Percentiles rank a stretch among this genome's conserved stretches.
These are phyloP conservation scores for Colistium nudipinnis DNA, from an alignment of 2,113 vertebrate genomes.

Conservation along the genomic window DNA sequence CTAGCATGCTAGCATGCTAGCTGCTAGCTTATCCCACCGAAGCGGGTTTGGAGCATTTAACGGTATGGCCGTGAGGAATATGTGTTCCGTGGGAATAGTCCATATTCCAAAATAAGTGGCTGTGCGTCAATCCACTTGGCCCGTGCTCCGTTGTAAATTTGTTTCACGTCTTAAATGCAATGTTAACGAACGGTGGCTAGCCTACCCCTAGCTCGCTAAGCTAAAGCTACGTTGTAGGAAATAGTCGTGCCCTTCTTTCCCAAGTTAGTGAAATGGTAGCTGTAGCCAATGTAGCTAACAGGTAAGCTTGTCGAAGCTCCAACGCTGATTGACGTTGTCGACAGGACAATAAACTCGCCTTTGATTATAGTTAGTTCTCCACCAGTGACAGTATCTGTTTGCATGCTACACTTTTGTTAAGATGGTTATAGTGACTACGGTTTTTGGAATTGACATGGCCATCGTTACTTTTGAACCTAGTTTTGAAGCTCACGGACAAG, in stretches of 20 bases:
- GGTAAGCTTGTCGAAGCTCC: conserved; percentile 19
- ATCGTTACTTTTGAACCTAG: conserved; percentile 52
- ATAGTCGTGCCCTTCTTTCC: conserved; percentile 56
- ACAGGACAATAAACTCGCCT: not conserved
- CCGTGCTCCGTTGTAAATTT: not conserved
- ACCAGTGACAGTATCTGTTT: not conserved
- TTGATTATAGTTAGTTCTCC: not conserved
- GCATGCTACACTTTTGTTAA: not conserved
- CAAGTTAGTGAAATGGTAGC: conserved; percentile 49
- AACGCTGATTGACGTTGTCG: conserved; percentile 18
- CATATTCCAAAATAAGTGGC: accelerated
- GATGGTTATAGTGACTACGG: not conserved
- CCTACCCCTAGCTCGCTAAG: conserved; percentile 30
- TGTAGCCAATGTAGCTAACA: conserved; percentile 39
- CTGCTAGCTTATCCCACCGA: conserved; percentile 50
- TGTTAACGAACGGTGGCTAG: conserved; percentile 17
- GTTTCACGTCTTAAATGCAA: not conserved
- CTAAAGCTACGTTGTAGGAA: conserved; percentile 63
- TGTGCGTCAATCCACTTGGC: accelerated
- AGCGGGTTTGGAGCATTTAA: conserved; percentile 16
- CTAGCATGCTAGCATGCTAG: conserved; percentile 65
- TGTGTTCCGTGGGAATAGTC: not conserved
- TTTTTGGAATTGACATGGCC: conserved; percentile 49
- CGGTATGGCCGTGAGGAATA: not conserved
- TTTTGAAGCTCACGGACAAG: conserved; percentile 12